Conservation (phyloP, 2,888 invertebrate species). For the Caenorhabditis macrosperma region DNA sequence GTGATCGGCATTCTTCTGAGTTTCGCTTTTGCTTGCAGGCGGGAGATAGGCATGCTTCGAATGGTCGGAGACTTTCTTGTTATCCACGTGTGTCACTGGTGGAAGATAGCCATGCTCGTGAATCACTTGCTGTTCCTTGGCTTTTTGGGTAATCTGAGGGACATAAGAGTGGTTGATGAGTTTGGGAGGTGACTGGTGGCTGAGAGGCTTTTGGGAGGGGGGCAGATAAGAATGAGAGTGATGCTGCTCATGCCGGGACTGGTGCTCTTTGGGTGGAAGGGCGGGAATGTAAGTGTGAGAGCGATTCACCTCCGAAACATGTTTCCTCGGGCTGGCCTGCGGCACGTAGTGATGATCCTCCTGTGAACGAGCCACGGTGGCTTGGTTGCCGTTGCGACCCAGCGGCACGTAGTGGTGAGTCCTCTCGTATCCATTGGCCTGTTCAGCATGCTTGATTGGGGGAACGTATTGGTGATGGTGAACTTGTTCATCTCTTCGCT, state of each 20-base stretch:
- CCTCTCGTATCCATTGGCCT: conserved; percentile 28
- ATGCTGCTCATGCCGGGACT: conserved; percentile 43
- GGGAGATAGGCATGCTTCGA: conserved; percentile 40
- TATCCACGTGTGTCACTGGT: neutral
- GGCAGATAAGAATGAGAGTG: conserved; percentile 48
- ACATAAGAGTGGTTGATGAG: conserved; percentile 52
- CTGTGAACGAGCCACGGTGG: neutral
- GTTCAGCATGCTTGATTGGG: conserved; percentile 12
- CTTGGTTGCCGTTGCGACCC: conserved; percentile 3
- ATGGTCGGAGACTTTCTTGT: conserved; percentile 2
- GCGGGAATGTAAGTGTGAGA: conserved; percentile 55
- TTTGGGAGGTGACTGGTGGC: conserved; percentile 39
- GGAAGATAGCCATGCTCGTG: conserved; percentile 44
- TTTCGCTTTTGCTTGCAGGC: neutral
- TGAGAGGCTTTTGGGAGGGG: conserved; percentile 26
- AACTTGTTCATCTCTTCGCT: neutral
- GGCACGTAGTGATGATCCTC: conserved; percentile 50
- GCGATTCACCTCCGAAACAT: conserved; percentile 50
- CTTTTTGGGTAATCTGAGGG: conserved; percentile 40
- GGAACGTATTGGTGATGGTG: conserved; percentile 41
- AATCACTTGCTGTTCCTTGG: conserved; percentile 8
- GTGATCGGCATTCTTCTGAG: conserved; percentile 2
- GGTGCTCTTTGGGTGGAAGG: conserved; percentile 45
- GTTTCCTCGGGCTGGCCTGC: conserved; percentile 32
- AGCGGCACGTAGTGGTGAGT: conserved; percentile 42